phyloP scores from a whole-genome alignment of 2,888 invertebrate genomes.

The Eilema griseolum region DNA sequence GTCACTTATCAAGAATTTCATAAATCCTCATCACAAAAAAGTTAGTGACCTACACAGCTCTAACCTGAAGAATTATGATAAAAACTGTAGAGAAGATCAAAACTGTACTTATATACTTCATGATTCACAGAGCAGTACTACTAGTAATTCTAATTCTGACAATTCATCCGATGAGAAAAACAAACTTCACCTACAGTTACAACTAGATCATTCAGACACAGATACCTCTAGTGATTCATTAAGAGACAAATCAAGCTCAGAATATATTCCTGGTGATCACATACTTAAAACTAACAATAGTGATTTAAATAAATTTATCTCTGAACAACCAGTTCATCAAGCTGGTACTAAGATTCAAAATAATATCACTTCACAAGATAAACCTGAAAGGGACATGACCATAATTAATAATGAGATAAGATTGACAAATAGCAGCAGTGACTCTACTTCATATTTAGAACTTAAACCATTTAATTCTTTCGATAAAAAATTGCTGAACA shows the following conservation, averaged over 20 bases:
- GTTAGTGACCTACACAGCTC: constrained; percentile 56
- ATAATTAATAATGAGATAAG: constrained; percentile 58
- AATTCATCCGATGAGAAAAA: constrained; percentile 82
- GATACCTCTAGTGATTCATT: constrained; percentile 82
- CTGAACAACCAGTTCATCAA: constrained; percentile 35
- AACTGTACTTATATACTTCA: constrained; percentile 82
- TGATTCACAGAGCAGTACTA: constrained; percentile 72
- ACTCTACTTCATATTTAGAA: constrained; percentile 80
- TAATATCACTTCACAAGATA: constrained; percentile 31
- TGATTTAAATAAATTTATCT: constrained; percentile 20
- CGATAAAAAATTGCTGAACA: constrained; percentile 72
- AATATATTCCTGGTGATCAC: constrained; percentile 79
- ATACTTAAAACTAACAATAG: constrained; percentile 55
- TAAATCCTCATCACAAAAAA: constrained; percentile 55
- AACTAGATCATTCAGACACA: constrained; percentile 80
- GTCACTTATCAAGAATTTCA: constrained; percentile 67
- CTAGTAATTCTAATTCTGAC: constrained; percentile 79
- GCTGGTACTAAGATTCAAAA: constrained; percentile 40
- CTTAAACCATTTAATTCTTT: constrained; percentile 72
- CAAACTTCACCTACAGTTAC: constrained; percentile 75
- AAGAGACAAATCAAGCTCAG: constrained; percentile 77
- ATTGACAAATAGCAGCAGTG: constrained; percentile 71
- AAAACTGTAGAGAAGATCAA: constrained; percentile 70
- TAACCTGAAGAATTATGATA: constrained; percentile 50
- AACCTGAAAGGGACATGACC: constrained; percentile 31